Evolutionary conservation across 2,113 vertebrate genomes (phyloP).

Genomic region (Nothocercus julius): DNA sequence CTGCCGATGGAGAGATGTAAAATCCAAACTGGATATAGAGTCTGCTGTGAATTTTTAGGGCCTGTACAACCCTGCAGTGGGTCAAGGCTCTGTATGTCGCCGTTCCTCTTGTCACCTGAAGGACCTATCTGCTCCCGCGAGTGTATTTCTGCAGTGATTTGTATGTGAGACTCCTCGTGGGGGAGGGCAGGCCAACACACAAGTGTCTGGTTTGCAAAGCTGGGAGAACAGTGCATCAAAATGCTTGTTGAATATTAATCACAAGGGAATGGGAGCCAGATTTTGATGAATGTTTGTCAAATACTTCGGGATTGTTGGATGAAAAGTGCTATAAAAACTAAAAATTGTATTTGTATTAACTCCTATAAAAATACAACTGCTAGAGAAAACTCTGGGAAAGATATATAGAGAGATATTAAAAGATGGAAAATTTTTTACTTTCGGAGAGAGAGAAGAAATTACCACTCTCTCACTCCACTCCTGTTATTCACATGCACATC

Average conservation of each 20-base stretch:
- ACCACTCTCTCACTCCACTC: not conserved
- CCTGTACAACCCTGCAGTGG: not conserved
- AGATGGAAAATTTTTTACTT: conserved; percentile 1
- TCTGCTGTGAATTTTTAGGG: not conserved
- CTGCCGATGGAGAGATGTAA: not conserved
- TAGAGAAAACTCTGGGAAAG: not conserved
- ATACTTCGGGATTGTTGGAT: not conserved
- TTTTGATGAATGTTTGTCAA: not conserved
- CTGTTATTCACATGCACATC: conserved; percentile 14
- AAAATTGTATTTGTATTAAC: not conserved
- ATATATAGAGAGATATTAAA: not conserved
- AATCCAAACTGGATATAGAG: not conserved
- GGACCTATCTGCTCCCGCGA: conserved; percentile 25
- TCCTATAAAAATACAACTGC: not conserved
- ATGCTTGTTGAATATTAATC: conserved; percentile 4
- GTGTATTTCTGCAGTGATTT: conserved; percentile 27
- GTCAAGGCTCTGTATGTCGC: not conserved
- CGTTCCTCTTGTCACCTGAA: not conserved
- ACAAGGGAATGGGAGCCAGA: not conserved
- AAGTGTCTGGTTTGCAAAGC: conserved; percentile 28
- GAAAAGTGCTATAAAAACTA: not conserved
- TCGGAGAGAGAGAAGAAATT: not conserved
- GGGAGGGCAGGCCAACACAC: not conserved
- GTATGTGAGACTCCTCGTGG: conserved; percentile 28
- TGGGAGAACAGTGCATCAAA: conserved; percentile 3